Base-by-base conservation (phyloP, 1,140 invertebrate genomes). In the Hycleus phaleratus region DNA sequence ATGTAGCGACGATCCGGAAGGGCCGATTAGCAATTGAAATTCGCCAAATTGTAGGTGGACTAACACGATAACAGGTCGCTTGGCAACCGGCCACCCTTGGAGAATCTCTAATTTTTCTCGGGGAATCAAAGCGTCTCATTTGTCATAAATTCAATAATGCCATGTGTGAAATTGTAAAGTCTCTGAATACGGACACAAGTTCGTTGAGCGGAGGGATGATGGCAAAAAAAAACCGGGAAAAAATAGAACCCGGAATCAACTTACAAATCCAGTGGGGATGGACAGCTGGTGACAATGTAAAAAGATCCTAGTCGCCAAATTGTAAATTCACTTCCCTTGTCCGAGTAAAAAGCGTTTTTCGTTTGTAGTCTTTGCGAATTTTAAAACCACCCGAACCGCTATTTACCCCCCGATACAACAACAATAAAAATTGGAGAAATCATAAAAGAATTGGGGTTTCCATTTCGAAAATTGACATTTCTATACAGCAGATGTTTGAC, bases 311-410 rank as follows among this genome's bases (percentile, higher is more conserved):
- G 42, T 48, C 56, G 52, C 53, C 58, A 65, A 65, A 71, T 71
- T 71, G 67, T 67, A 71, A 71, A 71, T 71, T 71, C 70, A 70
- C 67, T 71, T 71, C 70, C 65, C 70, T 70, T 71, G 70, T 71
- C 66, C 68, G 60, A 32, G 68, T 66, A 67, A 71, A 71, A 71
- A 70, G 70, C 70, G 32, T 32, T 66, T 65, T 67, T 58, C 60
- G 62, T 32, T 46, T 38, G 4, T 32, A 32, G 32, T 32, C 56
- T 49, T 49, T 62, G 58, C 65, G 65, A 61, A 67, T 67, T 67
- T 67, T 61, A 67, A 66, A 67, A 65, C 62, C 61, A 55, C 7
- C 7, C 32, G 1, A 32, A 32, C 32, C 32, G 7, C 32, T 32
- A 32, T 32, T 32, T 7, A 32, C 4, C 32, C 32, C 32, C 32